phyloP scores from a whole-genome alignment of 2,113 vertebrate genomes.

The Centropus bengalensis region DNA sequence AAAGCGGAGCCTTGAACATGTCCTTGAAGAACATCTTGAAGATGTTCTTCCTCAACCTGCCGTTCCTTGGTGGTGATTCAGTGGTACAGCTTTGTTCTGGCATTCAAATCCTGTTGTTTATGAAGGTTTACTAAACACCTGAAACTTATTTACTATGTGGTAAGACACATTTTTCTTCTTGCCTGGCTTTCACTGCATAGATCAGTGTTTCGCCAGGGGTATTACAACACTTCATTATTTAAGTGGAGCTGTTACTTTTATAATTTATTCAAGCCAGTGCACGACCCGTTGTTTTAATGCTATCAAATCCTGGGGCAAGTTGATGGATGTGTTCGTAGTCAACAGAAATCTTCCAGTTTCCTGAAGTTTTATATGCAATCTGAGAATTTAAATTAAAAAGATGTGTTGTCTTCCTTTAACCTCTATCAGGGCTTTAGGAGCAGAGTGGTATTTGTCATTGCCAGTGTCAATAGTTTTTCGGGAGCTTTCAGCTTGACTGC shows the following conservation, averaged over 20 bases:
- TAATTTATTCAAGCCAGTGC: slow-evolving; percentile 24
- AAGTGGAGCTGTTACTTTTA: slow-evolving; percentile 10
- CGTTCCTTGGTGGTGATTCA: not conserved
- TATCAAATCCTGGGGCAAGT: not conserved
- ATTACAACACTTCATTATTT: slow-evolving; percentile 21
- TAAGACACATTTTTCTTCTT: slow-evolving; percentile 39
- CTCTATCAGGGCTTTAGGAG: not conserved
- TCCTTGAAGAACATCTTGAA: no score
- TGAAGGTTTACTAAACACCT: slow-evolving; percentile 57
- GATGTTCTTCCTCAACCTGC: not conserved
- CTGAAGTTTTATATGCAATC: not conserved
- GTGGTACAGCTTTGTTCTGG: not conserved
- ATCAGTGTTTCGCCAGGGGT: slow-evolving; percentile 44
- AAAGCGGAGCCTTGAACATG: not conserved
- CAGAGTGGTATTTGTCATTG: not conserved
- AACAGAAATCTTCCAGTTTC: not conserved
- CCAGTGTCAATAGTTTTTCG: not conserved
- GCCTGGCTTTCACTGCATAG: slow-evolving; percentile 39
- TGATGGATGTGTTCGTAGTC: not conserved
- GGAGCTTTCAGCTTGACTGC: not conserved
- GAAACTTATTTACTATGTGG: slow-evolving; percentile 39
- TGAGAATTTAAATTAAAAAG: not conserved
- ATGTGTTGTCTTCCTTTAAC: not conserved
- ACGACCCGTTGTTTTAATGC: not conserved
- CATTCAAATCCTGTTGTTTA: slow-evolving; percentile 11